phyloP scores from a whole-genome alignment of 2,888 invertebrate genomes.

The Lasioglossum marginatum region DNA sequence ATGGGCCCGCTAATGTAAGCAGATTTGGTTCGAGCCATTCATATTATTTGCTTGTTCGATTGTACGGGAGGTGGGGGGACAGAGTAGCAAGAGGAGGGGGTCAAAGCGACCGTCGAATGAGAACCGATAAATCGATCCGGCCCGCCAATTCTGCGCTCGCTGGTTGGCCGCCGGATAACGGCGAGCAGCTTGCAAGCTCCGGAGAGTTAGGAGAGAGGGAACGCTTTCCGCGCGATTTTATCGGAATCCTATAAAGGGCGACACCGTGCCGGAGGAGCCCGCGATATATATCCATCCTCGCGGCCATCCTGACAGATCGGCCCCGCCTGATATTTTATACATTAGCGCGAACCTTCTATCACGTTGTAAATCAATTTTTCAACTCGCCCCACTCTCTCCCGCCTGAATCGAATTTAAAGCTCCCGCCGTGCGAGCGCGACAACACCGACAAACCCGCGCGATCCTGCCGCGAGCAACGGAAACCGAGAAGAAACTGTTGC shows the following conservation, averaged over 20 bases:
- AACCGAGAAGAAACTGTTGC: not conserved
- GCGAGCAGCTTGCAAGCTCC: conserved; percentile 21
- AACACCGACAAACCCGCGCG: not conserved
- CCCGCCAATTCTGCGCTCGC: conserved; percentile 34
- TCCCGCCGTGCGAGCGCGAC: conserved; percentile 43
- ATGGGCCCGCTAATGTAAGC: conserved; percentile 68
- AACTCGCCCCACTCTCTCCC: conserved; percentile 35
- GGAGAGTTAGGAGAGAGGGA: not conserved
- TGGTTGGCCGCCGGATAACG: conserved; percentile 9
- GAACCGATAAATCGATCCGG: conserved; percentile 55
- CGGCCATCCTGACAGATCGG: conserved; percentile 25
- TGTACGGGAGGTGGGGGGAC: conserved; percentile 12
- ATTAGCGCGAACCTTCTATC: conserved; percentile 56
- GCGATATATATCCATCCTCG: not conserved
- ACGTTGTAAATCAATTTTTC: conserved; percentile 66
- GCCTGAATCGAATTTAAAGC: conserved; percentile 62
- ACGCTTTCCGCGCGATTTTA: conserved; percentile 50
- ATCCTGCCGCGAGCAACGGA: not conserved
- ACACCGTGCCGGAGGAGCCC: not conserved
- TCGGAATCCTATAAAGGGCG: conserved; percentile 60
- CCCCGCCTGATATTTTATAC: conserved; percentile 64
- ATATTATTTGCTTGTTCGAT: conserved; percentile 69
- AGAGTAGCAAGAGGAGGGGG: not conserved
- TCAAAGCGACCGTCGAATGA: conserved; percentile 19
- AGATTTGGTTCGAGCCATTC: conserved; percentile 67